Evolutionary conservation across 2,113 vertebrate species (phyloP), one percentile per base, ranked within the genome.

Genomic region (Rhinolophus sinicus): DNA sequence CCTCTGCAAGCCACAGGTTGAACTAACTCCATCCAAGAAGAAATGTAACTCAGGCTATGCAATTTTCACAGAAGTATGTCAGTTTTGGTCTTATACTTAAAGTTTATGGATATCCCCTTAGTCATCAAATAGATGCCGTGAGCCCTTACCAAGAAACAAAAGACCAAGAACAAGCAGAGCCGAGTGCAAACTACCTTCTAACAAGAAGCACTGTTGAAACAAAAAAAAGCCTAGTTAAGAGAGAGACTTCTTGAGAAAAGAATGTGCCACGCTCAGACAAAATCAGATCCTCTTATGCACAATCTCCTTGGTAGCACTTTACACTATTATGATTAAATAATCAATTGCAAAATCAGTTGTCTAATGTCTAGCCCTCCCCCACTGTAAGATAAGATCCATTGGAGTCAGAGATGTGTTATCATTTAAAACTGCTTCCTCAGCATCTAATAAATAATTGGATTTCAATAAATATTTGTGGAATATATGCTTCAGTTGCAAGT

Each of bases 301-400:
- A 33, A 83, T 95, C 72, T 97, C 30, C 60, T 82, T 38, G 38
- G 26, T 77, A 85, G 60, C 44, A 73, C 47, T 97, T 96, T 77
- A 54, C 73, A 56, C 69, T 56, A n/a, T 65, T 60, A 58, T 3
- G 12, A 84, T 77, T 78, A 67, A 85, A 88, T 69, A 77, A 88
- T 85, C 86, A 75, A 72, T 76, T 77, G 44, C 92, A 80, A 85
- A 91, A 70, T 70, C 65, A 87, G 5, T 77, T 92, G 52, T 90
- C 90, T 88, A 90, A 80, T 87, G 52, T 72, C 40, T 60, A 56
- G 56, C 52, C 52, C 21, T 92, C 24, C 35, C 75, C 65, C 14
- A 35, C 15, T 58, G 3, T 60, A 73, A 67, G 73, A 72, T 65
- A 86, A 87, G 38, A 21, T 90, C 65, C 69, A 54, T 26, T 50